A percentile compares a stretch with the other conserved stretches of the same genome.
Evolutionary conservation across 2,797 vertebrate genomes (phyloP).

Genomic region (Craterocephalus amniculus): DNA sequence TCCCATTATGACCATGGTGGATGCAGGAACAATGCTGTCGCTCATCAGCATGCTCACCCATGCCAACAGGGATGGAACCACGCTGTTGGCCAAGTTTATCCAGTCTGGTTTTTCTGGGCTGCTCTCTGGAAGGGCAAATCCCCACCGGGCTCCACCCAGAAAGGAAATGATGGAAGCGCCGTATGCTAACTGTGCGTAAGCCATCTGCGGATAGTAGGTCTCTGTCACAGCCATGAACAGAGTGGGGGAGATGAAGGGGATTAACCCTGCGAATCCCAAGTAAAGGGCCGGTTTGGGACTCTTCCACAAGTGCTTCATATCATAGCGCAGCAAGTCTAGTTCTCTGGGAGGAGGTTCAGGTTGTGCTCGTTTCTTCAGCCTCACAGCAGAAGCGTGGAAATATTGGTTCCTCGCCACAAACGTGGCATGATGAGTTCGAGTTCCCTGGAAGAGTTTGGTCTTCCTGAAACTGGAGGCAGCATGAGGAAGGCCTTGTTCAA

Average conservation of each 20-base stretch:
- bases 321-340: slow-evolving; percentile 73
- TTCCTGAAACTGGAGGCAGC: background rate
- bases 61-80: slow-evolving; percentile 84
- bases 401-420: slow-evolving; percentile 16
- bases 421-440: background rate
- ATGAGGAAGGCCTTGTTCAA: background rate
- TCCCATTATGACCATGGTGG: slow-evolving; percentile 79
- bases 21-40: slow-evolving; percentile 70
- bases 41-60: slow-evolving; percentile 86
- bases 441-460: background rate
- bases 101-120: slow-evolving; percentile 92
- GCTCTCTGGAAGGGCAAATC: slow-evolving; percentile 88
- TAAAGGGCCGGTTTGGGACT: slow-evolving; percentile 88
- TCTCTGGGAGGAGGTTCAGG: slow-evolving; percentile 60
- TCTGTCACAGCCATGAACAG: slow-evolving; percentile 84
- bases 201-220: slow-evolving; percentile 83
- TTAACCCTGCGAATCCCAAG: slow-evolving; percentile 82
- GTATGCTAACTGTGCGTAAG: slow-evolving; percentile 86
- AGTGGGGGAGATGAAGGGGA: slow-evolving; percentile 87
- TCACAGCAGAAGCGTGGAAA: slow-evolving; percentile 67
- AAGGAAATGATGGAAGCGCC: slow-evolving; percentile 88
- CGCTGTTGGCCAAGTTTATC: slow-evolving; percentile 88
- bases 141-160: slow-evolving; percentile 92
- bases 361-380: slow-evolving; percentile 76
- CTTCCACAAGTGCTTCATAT: slow-evolving; percentile 79